phyloP scores from a whole-genome alignment of 2,797 vertebrate genomes.

The Xiphophorus birchmanni region DNA sequence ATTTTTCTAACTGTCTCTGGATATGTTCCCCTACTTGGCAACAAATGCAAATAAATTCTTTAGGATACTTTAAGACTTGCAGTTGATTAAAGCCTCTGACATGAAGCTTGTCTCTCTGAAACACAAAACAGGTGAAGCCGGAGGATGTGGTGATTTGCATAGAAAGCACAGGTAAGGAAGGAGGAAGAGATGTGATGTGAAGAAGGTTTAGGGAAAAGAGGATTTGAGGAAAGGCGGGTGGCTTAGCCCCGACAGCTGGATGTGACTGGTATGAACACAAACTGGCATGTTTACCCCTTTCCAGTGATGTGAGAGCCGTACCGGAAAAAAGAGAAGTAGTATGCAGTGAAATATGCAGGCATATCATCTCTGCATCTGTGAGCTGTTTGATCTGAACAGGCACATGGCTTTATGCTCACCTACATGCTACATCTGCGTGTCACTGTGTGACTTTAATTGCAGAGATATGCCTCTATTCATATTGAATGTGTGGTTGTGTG shows the following conservation, averaged over 20 bases:
- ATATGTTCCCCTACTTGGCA: neutral
- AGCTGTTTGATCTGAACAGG: constrained; percentile 28
- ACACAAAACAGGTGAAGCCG: neutral
- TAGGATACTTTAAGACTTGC: neutral
- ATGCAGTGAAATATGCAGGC: constrained; percentile 12
- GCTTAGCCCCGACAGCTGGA: constrained; percentile 21
- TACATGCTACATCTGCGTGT: constrained; percentile 15
- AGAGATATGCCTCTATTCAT: constrained; percentile 17
- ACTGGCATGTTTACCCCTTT: constrained; percentile 47
- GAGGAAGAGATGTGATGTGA: neutral
- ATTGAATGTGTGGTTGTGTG: constrained; percentile 7
- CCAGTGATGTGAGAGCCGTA: constrained; percentile 12
- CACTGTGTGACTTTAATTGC: constrained; percentile 43
- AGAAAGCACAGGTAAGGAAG: constrained; percentile 21
- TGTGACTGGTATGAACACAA: constrained; percentile 40
- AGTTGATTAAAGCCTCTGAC: neutral
- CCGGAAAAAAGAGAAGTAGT: constrained; percentile 12
- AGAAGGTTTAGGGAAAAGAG: constrained; percentile 23
- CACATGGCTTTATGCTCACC: constrained; percentile 16
- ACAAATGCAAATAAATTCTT: constrained; percentile 5
- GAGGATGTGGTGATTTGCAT: constrained; percentile 6
- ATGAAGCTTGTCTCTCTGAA: neutral
- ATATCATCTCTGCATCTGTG: constrained; percentile 20
- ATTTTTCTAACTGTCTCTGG: constrained; percentile 1
- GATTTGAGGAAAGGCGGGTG: constrained; percentile 19